Conservation (phyloP, 2,888 invertebrate genomes). For the Periphyllus acericola region DNA sequence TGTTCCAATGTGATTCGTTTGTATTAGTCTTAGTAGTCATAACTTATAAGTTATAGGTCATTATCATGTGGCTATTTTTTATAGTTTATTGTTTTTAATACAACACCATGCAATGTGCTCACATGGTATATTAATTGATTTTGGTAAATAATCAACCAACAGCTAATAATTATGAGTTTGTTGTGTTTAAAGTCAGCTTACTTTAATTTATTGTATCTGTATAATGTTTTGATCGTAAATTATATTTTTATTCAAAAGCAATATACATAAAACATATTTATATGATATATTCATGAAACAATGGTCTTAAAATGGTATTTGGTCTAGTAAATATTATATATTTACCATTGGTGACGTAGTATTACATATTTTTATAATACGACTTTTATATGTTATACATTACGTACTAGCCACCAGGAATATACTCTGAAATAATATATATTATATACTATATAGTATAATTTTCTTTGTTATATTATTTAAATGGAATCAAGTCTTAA, state of each 20-base stretch:
- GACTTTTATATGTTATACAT: no score
- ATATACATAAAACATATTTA: background rate
- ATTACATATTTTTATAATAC: no score
- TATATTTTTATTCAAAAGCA: background rate
- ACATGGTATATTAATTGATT: background rate
- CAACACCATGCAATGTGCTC: background rate
- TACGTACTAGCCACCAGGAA: no score
- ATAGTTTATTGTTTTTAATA: conserved; percentile 29
- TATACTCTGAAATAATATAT: background rate
- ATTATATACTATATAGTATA: background rate
- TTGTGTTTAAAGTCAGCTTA: background rate
- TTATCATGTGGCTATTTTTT: conserved; percentile 3
- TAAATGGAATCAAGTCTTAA: background rate
- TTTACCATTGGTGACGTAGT: background rate
- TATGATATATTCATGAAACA: background rate
- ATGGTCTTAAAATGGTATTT: background rate
- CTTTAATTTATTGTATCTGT: background rate
- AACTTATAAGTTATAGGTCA: background rate
- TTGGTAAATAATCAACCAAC: background rate
- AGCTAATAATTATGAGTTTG: background rate
- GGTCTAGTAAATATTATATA: background rate
- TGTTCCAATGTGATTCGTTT: background rate
- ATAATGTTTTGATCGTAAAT: background rate
- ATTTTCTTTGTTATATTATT: background rate
- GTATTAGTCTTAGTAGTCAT: background rate